Evolutionary conservation across 2,113 vertebrate species (phyloP).

Genomic region (Paralichthys olivaceus): DNA sequence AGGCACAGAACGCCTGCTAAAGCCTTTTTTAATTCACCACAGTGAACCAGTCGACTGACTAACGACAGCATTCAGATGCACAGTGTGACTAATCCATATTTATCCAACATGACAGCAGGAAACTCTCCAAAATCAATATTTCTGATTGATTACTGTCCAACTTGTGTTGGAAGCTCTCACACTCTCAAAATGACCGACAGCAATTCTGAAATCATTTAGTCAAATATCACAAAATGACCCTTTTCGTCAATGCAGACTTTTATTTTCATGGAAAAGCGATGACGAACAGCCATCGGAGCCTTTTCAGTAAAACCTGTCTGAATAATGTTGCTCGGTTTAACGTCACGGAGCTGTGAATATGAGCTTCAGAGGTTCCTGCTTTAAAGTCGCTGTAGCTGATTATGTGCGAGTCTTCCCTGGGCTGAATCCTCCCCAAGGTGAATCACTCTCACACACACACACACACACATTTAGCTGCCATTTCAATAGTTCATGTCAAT

Average conservation of each 20-base stretch:
- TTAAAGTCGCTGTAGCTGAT: too few relatives aligned
- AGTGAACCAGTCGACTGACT: slow-evolving; percentile 51
- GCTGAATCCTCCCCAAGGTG: too few relatives aligned
- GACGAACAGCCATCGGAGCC: not conserved
- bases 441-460: slow-evolving; percentile 1
- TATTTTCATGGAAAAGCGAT: not conserved
- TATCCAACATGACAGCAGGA: slow-evolving; percentile 71
- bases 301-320: too few relatives aligned
- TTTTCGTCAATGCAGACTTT: not conserved
- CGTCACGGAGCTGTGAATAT: too few relatives aligned
- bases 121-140: slow-evolving; percentile 66
- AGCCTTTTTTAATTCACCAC: slow-evolving; percentile 40
- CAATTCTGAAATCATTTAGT: slow-evolving; percentile 26
- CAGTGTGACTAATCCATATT: slow-evolving; percentile 72
- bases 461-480: slow-evolving; percentile 47
- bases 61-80: slow-evolving; percentile 58
- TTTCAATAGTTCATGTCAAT: slow-evolving; percentile 70
- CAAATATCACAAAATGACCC: slow-evolving; percentile 13
- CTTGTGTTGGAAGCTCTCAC: slow-evolving; percentile 22
- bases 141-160: slow-evolving; percentile 71
- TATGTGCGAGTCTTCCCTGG: too few relatives aligned
- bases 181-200: slow-evolving; percentile 46
- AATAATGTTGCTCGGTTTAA: too few relatives aligned
- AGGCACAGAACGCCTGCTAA: slow-evolving; percentile 60
- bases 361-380: too few relatives aligned